These are phyloP conservation scores for Drosophila ambigua DNA, from an alignment of 1,140 invertebrate genomes.

Conservation along the genomic window DNA sequence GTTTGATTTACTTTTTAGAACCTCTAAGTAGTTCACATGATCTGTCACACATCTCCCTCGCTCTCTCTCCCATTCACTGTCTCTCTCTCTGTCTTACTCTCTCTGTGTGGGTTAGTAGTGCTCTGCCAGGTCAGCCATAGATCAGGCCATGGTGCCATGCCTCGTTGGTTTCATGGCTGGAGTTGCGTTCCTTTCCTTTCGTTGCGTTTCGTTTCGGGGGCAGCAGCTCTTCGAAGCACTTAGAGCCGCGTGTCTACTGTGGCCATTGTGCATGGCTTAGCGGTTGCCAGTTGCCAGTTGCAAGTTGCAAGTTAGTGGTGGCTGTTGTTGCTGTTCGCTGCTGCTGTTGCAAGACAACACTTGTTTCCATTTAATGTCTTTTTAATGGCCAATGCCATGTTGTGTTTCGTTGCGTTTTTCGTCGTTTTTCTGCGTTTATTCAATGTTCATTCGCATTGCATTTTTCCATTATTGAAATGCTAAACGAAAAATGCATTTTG, in stretches of 20 bases:
- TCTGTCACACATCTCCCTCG: conserved; percentile 8
- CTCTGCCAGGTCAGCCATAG: not conserved
- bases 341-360: conserved; percentile 25
- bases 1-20: conserved; percentile 9
- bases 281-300: conserved; percentile 9
- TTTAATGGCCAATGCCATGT: conserved; percentile 49
- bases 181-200: conserved; percentile 9
- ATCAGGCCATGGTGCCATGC: conserved; percentile 18
- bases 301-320: conserved; percentile 18
- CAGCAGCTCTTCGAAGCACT: not conserved
- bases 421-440: not conserved
- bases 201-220: conserved; percentile 9
- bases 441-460: no score
- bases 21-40: conserved; percentile 9
- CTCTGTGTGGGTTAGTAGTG: no score
- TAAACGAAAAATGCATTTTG: conserved; percentile 17
- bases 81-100: not conserved
- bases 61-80: conserved; percentile 1
- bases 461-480: conserved; percentile 22
- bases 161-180: not conserved
- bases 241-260: conserved; percentile 9
- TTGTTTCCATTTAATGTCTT: conserved; percentile 59
- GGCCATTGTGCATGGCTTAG: conserved; percentile 16
- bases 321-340: conserved; percentile 9
- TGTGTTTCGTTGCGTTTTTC: conserved; percentile 11